Evolutionary conservation across 2,797 vertebrate species (phyloP).

Genomic region (Esox lucius): DNA sequence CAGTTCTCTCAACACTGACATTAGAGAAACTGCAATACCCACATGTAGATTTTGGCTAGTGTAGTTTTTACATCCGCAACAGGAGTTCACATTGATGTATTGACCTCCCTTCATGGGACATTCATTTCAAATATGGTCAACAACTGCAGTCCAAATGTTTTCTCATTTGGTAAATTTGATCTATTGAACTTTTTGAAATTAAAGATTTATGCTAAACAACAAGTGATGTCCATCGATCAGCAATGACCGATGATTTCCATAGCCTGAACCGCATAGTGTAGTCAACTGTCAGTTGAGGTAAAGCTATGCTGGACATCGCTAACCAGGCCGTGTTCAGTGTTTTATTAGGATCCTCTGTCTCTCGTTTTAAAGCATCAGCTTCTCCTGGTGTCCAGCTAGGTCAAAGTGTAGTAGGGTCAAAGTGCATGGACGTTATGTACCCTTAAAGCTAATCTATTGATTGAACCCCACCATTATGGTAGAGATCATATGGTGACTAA

Average conservation of each 20-base stretch:
- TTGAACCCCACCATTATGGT: conserved; percentile 99
- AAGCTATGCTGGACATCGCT: conserved; percentile 16
- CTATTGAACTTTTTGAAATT: conserved; percentile 16
- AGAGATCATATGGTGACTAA: conserved; percentile 99
- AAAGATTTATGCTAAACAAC: not conserved
- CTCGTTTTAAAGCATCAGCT: too few species aligned
- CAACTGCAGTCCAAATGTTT: conserved; percentile 15
- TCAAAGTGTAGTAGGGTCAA: conserved; percentile 41
- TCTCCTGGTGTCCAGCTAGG: not conserved
- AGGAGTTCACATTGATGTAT: conserved; percentile 34
- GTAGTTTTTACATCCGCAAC: conserved; percentile 10
- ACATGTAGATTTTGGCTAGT: conserved; percentile 3
- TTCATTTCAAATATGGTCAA: conserved; percentile 40
- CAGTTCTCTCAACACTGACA: conserved; percentile 37
- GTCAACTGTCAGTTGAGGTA: conserved; percentile 48
- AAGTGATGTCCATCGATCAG: conserved; percentile 9
- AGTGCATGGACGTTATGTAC: conserved; percentile 97
- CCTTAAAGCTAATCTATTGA: conserved; percentile 99
- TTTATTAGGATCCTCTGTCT: too few species aligned
- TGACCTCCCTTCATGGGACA: conserved; percentile 5
- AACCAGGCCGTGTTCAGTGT: too few species aligned
- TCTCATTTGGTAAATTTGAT: conserved; percentile 19
- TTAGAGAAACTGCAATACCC: conserved; percentile 40
- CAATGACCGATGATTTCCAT: conserved; percentile 17
- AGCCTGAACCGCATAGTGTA: conserved; percentile 27